Evolutionary conservation across 2,797 vertebrate genomes (phyloP).

Genomic region (Nannoperca australis): DNA sequence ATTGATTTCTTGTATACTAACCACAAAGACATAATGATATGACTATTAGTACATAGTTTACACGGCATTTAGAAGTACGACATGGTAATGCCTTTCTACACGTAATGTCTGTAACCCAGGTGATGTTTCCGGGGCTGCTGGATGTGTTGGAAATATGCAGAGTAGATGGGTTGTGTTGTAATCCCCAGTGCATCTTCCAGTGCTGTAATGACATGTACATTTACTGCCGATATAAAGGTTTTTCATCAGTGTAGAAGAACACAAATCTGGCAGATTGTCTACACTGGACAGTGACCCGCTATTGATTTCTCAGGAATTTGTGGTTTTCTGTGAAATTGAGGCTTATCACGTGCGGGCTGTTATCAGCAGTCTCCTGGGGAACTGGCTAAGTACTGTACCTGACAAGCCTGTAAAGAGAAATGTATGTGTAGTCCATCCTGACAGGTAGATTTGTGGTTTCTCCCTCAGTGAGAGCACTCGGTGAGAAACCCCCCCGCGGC

Average conservation of each 20-base stretch:
- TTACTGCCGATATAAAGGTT: conserved; percentile 5
- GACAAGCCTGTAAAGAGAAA: conserved; percentile 55
- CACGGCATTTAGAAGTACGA: too few relatives aligned
- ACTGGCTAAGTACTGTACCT: conserved; percentile 56
- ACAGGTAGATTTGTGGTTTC: conserved; percentile 61
- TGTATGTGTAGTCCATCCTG: conserved; percentile 55
- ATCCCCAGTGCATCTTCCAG: background rate
- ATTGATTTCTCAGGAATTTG: conserved; percentile 46
- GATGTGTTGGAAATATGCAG: background rate
- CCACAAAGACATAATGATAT: background rate
- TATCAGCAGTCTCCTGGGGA: conserved; percentile 44
- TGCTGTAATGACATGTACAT: conserved; percentile 35
- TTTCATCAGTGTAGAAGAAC: background rate
- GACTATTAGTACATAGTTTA: background rate
- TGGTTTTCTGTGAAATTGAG: conserved; percentile 44
- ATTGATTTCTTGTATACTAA: background rate
- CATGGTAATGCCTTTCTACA: background rate
- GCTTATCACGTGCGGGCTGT: conserved; percentile 50
- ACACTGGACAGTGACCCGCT: conserved; percentile 26
- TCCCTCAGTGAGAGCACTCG: conserved; percentile 43
- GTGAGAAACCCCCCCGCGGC: conserved; percentile 23
- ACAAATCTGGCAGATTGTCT: conserved; percentile 7
- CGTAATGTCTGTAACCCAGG: background rate
- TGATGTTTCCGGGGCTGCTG: background rate
- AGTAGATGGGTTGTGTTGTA: too few relatives aligned